Evolutionary conservation across 2,113 vertebrate genomes (phyloP).

Genomic region (Hyperopisus bebe): DNA sequence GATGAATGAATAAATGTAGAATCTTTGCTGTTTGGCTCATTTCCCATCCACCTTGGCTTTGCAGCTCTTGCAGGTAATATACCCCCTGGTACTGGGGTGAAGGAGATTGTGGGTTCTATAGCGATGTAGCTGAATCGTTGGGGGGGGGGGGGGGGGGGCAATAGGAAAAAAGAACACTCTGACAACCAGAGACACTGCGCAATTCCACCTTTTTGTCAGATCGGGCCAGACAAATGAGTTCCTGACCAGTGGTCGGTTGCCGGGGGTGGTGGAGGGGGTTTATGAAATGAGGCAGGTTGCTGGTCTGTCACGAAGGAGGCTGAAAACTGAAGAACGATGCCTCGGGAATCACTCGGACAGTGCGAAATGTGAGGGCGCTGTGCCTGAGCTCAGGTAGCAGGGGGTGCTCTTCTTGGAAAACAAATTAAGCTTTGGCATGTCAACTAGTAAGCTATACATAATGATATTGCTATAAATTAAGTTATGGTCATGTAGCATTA

Average conservation of each 20-base stretch:
- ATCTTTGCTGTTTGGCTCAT: not conserved
- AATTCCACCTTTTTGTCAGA: conserved; percentile 4
- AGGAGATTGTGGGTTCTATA: not conserved
- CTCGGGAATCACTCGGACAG: not conserved
- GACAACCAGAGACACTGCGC: not conserved
- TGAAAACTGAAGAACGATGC: not conserved
- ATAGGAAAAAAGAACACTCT: not conserved
- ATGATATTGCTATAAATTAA: not conserved
- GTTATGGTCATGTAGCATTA: not conserved
- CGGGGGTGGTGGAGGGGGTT: not conserved
- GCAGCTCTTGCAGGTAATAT: not conserved
- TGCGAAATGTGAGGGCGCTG: not conserved
- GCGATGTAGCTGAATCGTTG: not conserved
- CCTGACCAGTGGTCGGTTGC: not conserved
- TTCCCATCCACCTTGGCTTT: not conserved
- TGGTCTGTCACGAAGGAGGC: not conserved
- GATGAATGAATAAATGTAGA: not conserved
- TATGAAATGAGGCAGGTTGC: not conserved
- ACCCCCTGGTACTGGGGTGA: not conserved
- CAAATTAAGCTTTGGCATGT: not conserved
- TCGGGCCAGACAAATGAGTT: not conserved
- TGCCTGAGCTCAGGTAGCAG: not conserved
- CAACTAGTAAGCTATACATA: not conserved
- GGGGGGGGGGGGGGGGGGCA: not conserved
- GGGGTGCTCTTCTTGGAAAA: not conserved